These are phyloP conservation scores for Bombus cullumanus DNA, from an alignment of 1,140 invertebrate species.

Conservation along the genomic window DNA sequence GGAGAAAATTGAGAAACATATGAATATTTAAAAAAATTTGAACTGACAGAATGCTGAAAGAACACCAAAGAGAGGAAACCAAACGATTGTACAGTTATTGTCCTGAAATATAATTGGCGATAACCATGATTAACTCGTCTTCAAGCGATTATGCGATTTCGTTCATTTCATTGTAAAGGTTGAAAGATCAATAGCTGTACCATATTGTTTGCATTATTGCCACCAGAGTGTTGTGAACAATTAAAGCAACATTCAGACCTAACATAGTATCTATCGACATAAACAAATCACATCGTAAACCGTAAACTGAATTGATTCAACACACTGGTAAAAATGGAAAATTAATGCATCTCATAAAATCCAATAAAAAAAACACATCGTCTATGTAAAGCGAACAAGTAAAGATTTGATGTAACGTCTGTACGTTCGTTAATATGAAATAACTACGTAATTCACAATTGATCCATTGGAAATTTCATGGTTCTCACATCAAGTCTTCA, in stretches of 20 bases:
- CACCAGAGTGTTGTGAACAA: constrained; percentile 41
- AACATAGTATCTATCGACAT: constrained; percentile 38
- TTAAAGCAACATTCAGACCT: constrained; percentile 62
- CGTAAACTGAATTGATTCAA: constrained; percentile 10
- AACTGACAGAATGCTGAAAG: not conserved
- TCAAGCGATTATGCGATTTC: not conserved
- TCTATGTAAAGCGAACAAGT: constrained; percentile 34
- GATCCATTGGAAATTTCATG: not conserved
- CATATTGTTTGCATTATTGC: not conserved
- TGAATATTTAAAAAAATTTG: not conserved
- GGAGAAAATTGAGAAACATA: not conserved
- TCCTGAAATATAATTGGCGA: not conserved
- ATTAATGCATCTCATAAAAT: constrained; percentile 15
- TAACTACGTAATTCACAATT: not conserved
- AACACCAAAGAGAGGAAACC: constrained; percentile 30
- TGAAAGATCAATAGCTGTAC: constrained; percentile 41
- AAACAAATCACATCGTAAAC: constrained; percentile 25
- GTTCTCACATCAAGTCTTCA: constrained; percentile 10
- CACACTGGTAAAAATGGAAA: constrained; percentile 14
- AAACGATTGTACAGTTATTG: constrained; percentile 33
- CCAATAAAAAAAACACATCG: constrained; percentile 10
- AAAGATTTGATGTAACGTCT: constrained; percentile 22
- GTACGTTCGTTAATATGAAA: not conserved
- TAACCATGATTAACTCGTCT: not conserved
- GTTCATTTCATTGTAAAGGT: too few relatives aligned